A percentile compares a stretch with the other conserved stretches of the same genome.
phyloP scores from a whole-genome alignment of 2,888 invertebrate species.

The Chrysotoxum bicinctum region DNA sequence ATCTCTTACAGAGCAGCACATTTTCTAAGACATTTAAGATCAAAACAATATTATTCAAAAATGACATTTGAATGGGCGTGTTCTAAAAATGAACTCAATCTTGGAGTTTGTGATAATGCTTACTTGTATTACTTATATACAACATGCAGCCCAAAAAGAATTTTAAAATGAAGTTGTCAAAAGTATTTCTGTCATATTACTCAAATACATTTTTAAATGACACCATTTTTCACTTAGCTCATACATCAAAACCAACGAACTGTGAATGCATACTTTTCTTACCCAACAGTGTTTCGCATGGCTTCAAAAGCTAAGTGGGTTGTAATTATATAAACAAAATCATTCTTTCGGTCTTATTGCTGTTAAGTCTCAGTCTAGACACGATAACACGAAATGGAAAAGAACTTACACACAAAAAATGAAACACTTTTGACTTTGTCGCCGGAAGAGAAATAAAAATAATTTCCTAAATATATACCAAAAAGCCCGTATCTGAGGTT shows the following conservation, averaged over 20 bases:
- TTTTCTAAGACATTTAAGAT: too few species aligned
- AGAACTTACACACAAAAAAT: not conserved
- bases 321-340: slow-evolving; percentile 26
- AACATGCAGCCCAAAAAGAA: not conserved
- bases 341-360: not conserved
- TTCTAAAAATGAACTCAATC: not conserved
- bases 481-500: not conserved
- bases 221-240: not conserved
- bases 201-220: slow-evolving; percentile 3
- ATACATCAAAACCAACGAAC: slow-evolving; percentile 20
- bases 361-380: slow-evolving; percentile 47
- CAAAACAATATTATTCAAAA: too few species aligned
- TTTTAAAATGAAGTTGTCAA: not conserved
- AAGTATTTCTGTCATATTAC: not conserved
- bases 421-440: not conserved
- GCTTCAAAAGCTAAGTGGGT: slow-evolving; percentile 19
- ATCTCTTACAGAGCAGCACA: too few species aligned
- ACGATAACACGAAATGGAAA: slow-evolving; percentile 11
- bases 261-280: slow-evolving; percentile 7
- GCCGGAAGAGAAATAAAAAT: slow-evolving; percentile 3
- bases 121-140: not conserved
- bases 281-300: slow-evolving; percentile 7
- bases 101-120: not conserved
- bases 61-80: too few species aligned
- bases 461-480: slow-evolving; percentile 3